These are phyloP conservation scores for Dendrophyllia cribrosa DNA, from an alignment of 64 coral and sea anemone species.

Conservation along the genomic window DNA sequence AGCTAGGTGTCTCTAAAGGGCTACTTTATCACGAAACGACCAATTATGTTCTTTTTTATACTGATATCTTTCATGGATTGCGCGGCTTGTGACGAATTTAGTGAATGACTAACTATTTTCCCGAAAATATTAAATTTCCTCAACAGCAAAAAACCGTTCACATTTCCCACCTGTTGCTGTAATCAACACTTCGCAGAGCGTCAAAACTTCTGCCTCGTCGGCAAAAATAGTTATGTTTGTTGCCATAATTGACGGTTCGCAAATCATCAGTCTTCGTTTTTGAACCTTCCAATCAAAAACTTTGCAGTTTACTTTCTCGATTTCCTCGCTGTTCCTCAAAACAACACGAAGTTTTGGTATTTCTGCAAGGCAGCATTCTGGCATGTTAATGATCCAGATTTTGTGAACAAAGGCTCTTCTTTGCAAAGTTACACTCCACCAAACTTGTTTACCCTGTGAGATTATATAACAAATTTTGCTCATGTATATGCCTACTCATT, in stretches of 20 bases:
- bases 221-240: conserved; percentile 21
- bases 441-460: not conserved
- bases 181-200: conserved; percentile 52
- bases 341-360: conserved; percentile 14
- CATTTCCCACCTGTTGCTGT: conserved; percentile 28
- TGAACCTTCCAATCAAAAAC: conserved; percentile 6
- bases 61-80: no score
- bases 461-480: no score
- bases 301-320: not conserved
- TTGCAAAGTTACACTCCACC: conserved; percentile 41
- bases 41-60: no score
- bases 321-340: conserved; percentile 13
- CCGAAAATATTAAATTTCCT: no score
- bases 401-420: conserved; percentile 18
- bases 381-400: conserved; percentile 28
- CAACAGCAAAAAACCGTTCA: not conserved
- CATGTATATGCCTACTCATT: no score
- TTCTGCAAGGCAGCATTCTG: conserved; percentile 33
- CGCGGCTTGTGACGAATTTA: no score
- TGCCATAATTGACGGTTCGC: conserved; percentile 24
- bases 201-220: not conserved
- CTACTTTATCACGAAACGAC: no score
- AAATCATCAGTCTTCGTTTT: conserved; percentile 28
- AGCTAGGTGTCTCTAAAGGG: no score
- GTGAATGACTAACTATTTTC: no score